Evolutionary conservation across 2,888 invertebrate species (phyloP).

Genomic region (Zonitis immaculata): DNA sequence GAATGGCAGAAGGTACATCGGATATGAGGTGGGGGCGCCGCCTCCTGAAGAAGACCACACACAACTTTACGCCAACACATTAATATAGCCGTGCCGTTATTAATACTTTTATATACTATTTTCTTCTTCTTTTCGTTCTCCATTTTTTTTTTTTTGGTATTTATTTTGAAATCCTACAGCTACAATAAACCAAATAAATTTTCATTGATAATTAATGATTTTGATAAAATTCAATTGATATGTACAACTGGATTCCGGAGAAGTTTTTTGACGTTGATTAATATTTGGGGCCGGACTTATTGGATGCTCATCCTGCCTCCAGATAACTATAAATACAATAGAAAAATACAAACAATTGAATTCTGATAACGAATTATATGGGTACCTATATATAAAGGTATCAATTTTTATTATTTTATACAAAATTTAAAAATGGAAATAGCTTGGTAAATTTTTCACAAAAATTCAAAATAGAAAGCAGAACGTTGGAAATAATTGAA

Average conservation of each 20-base stretch:
- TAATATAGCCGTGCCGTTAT: constrained; percentile 48
- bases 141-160: too few relatives aligned
- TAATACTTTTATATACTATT: constrained; percentile 48
- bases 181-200: constrained; percentile 9
- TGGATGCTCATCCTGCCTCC: constrained; percentile 44
- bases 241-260: constrained; percentile 35
- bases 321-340: too few relatives aligned
- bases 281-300: constrained; percentile 43
- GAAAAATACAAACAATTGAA: too few relatives aligned
- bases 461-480: too few relatives aligned
- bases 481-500: too few relatives aligned
- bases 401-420: too few relatives aligned
- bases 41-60: constrained; percentile 43
- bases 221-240: neutral
- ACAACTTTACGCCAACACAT: constrained; percentile 47
- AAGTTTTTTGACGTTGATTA: constrained; percentile 46
- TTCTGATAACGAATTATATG: too few relatives aligned
- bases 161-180: constrained; percentile 36
- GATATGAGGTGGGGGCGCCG: constrained; percentile 42
- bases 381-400: too few relatives aligned
- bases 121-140: too few relatives aligned
- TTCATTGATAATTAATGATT: constrained; percentile 1
- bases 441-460: too few relatives aligned
- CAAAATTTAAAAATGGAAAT: too few relatives aligned
- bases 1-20: constrained; percentile 31